phyloP scores from a whole-genome alignment of 2,113 vertebrate genomes.

The Plecotus auritus region DNA sequence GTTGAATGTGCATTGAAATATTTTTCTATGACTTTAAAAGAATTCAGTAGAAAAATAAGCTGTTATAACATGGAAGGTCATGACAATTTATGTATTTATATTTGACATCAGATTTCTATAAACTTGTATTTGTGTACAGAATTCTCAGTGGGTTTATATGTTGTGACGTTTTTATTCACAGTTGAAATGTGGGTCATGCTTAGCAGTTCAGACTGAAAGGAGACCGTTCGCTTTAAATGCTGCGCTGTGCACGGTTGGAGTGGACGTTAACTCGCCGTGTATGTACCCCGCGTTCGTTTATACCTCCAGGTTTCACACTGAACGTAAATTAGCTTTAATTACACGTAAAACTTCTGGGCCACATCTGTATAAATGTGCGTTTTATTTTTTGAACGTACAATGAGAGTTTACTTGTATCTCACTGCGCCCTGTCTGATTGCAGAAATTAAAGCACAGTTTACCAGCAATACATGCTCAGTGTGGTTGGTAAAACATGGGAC shows the following conservation, averaged over 20 bases:
- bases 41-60: slow-evolving; percentile 60
- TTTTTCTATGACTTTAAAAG: slow-evolving; percentile 71
- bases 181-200: slow-evolving; percentile 60
- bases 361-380: slow-evolving; percentile 72
- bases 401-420: slow-evolving; percentile 59
- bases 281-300: slow-evolving; percentile 74
- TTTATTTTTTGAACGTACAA: slow-evolving; percentile 63
- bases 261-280: slow-evolving; percentile 67
- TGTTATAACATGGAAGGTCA: slow-evolving; percentile 72
- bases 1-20: slow-evolving; percentile 70
- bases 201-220: slow-evolving; percentile 60
- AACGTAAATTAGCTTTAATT: slow-evolving; percentile 80
- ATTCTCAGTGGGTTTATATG: slow-evolving; percentile 77
- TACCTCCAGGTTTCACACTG: slow-evolving; percentile 86
- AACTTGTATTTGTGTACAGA: slow-evolving; percentile 79
- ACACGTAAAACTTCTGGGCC: slow-evolving; percentile 41
- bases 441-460: slow-evolving; percentile 73
- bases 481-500: background rate
- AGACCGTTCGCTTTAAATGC: slow-evolving; percentile 65
- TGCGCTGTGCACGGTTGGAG: slow-evolving; percentile 75
- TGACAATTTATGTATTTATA: slow-evolving; percentile 80
- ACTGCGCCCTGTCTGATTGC: slow-evolving; percentile 53
- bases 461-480: background rate
- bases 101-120: slow-evolving; percentile 80
- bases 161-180: slow-evolving; percentile 74